Evolutionary conservation across 1,140 invertebrate genomes (phyloP), one percentile per base, ranked within the genome.

Genomic region (Procambarus clarkii): DNA sequence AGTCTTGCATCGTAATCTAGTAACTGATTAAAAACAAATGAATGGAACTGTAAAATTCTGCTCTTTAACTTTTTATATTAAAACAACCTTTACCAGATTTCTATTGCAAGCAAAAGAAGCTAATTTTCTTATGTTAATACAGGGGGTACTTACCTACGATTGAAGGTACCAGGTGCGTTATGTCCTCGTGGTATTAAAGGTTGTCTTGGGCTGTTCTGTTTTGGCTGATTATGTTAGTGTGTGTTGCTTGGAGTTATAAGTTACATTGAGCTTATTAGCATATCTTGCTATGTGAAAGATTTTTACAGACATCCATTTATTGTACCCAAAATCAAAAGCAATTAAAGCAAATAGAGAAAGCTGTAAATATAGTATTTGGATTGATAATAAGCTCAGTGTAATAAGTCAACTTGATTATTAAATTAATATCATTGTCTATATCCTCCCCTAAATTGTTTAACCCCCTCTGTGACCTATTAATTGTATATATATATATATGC

Each of bases 101-200:
- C 50, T 54, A 54, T 71, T 69, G 48, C 44, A 48, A 48, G 46
- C 60, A 85, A 18, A 48, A 48, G 46, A 74, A 48, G 83, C 83
- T 85, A 85, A 85, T 74, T 85, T 85, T 85, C 69, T 85, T 85
- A 45, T 84, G 64, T 79, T 34, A 71, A 88, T 50, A 90, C 88
- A 90, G 89, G 89, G 89, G 77, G 89, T 86, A 84, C 89, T 48
- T 91, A 91, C 83, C 89, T 91, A 76, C 89, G 89, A 69, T 84
- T 91, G 89, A 91, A 91, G 82, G 89, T 91, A 48, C 89, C 89
- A 86, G 89, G 89, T 86, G 89, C 89, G 89, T 91, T 91, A 64
- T 82, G 82, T 86, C 89, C 89, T 80, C 82, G 60, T 80, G 89
- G 89, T 91, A 76, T 91, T 79, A 91, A 91, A 91, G 89, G 89